A percentile compares a stretch with the other conserved stretches of the same genome.
Evolutionary conservation across 1,140 invertebrate genomes (phyloP).

Genomic region (Euura saliciscinereae): DNA sequence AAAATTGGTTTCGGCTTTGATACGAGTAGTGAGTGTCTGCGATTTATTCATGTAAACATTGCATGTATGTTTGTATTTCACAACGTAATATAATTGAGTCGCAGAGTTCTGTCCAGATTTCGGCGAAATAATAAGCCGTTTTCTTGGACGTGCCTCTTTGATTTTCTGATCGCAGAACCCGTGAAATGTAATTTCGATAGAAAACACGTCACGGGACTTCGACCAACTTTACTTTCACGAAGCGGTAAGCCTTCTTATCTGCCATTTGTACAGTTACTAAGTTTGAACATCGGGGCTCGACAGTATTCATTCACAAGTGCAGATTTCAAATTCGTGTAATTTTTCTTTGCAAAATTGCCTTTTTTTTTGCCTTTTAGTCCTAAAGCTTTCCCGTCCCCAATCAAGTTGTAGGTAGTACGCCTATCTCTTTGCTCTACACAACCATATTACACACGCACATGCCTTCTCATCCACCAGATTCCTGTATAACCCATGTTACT

Average conservation of each 20-base stretch:
- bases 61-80: neutral
- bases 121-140: neutral
- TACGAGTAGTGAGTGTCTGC: neutral
- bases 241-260: slow-evolving; percentile 2
- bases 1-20: neutral
- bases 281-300: too few species aligned
- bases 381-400: too few species aligned
- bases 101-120: neutral
- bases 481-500: too few species aligned
- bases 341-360: too few species aligned
- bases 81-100: too few species aligned
- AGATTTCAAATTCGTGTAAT: too few species aligned
- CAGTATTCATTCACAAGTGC: too few species aligned
- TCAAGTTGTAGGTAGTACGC: too few species aligned
- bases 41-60: neutral
- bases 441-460: too few species aligned
- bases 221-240: neutral
- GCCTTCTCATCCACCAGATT: too few species aligned
- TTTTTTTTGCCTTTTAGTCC: too few species aligned
- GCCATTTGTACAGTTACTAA: neutral
- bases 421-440: too few species aligned
- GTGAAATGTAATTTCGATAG: neutral
- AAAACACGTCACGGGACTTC: neutral
- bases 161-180: neutral
- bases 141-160: neutral